Evolutionary conservation across 2,113 vertebrate genomes (phyloP), one percentile per base, ranked within the genome.

Genomic region (Capricornis sumatraensis): DNA sequence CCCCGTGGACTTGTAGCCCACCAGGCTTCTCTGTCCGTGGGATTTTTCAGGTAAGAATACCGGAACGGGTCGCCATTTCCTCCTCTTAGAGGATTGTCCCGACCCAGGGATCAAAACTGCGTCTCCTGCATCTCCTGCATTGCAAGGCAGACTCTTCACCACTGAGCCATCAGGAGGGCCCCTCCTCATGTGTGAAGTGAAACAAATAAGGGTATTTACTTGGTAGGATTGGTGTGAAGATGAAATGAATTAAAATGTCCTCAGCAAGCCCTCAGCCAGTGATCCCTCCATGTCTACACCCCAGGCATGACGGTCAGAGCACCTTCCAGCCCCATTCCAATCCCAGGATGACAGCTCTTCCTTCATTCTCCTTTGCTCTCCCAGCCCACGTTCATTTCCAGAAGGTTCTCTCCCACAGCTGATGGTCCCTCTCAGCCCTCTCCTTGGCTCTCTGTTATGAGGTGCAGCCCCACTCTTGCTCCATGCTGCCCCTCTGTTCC

Each of bases 231-330:
- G 33, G 17, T 30, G 4, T 45, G 43, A 95, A 23, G 45, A 85
- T 78, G 43, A 92, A 92, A 43, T 6, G 82, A 45, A 17, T 76
- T 94, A 28, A 79, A 90, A 85, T 6, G 9, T 45, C 13, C 60
- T 8, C 14, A 89, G 58, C 53, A 50, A 83, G 50, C 25, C 36
- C 33, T 30, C n/a, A 27, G 15, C 33, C 43, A 47, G 8, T 0
- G 12, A 27, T 2, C 43, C 52, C 30, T 74, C 28, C 3, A 0
- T 0, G 7, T 30, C 47, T 14, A 43, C 28, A 23, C 5, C 5
- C 0, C 17, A 50, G 40, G 17, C 19, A 3, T 7, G 17, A 16
- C 53, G 62, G 6, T 55, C 33, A 17, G 45, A 25, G 50, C 30
- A 40, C 30, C 27, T 84, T 64, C 87, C 36, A 2, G 30, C 28